Percentiles rank a stretch among this genome's conserved stretches.
Evolutionary conservation across 1,140 invertebrate genomes (phyloP).

Genomic region (Danaus plexippus): DNA sequence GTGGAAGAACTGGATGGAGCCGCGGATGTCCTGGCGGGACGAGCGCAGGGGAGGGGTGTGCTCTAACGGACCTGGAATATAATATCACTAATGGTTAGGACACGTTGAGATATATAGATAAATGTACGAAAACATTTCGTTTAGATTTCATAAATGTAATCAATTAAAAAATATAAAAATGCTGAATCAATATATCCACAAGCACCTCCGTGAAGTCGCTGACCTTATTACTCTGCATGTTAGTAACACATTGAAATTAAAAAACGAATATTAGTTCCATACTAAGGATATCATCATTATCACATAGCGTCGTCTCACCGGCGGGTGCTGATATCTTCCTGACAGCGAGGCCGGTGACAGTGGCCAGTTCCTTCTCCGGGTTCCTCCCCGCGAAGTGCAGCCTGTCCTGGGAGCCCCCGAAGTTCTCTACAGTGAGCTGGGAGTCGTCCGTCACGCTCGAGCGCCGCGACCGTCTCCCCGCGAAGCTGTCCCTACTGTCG

Average conservation of each 20-base stretch:
- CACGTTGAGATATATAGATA: no score
- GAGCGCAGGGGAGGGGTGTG: conserved; percentile 77
- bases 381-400: conserved; percentile 78
- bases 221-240: no score
- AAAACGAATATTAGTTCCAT: no score
- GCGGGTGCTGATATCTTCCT: conserved; percentile 73
- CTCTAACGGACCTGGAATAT: conserved; percentile 40
- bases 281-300: no score
- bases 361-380: conserved; percentile 81
- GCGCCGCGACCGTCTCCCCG: conserved; percentile 83
- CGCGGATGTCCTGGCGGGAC: conserved; percentile 82
- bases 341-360: conserved; percentile 42
- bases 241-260: no score
- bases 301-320: conserved; percentile 33
- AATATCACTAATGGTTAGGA: no score
- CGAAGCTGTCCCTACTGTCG: conserved; percentile 81
- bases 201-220: no score
- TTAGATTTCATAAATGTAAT: no score
- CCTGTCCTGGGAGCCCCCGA: conserved; percentile 88
- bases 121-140: no score
- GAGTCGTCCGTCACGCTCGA: conserved; percentile 91
- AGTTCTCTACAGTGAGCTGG: conserved; percentile 91
- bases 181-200: no score
- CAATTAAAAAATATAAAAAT: no score
- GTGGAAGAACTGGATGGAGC: conserved; percentile 79